These are phyloP conservation scores for Podotricha telesiphe DNA, from an alignment of 2,888 invertebrate species.

Conservation along the genomic window DNA sequence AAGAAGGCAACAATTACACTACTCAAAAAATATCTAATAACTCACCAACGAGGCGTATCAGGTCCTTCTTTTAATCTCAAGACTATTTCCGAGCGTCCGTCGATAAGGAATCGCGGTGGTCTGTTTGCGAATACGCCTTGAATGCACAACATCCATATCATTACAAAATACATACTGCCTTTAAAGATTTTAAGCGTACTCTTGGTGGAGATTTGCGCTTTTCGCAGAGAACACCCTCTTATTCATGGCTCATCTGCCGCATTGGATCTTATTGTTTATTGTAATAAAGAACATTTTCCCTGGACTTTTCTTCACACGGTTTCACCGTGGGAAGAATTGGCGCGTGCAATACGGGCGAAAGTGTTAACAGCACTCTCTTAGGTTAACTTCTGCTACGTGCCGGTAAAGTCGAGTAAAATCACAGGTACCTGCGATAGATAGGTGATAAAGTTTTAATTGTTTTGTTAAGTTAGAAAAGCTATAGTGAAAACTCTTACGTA, in stretches of 20 bases:
- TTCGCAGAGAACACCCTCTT: slow-evolving; percentile 53
- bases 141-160: slow-evolving; percentile 52
- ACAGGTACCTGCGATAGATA: slow-evolving; percentile 66
- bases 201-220: slow-evolving; percentile 55
- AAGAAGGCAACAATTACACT: slow-evolving; percentile 16
- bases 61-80: slow-evolving; percentile 93
- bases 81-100: slow-evolving; percentile 95
- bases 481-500: not conserved
- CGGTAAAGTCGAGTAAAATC: slow-evolving; percentile 61
- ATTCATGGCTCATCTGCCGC: slow-evolving; percentile 72
- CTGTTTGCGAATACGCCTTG: slow-evolving; percentile 83
- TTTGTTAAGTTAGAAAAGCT: slow-evolving; percentile 57
- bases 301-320: slow-evolving; percentile 69
- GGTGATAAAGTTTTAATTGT: slow-evolving; percentile 55
- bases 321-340: slow-evolving; percentile 66
- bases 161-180: slow-evolving; percentile 46
- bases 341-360: slow-evolving; percentile 68
- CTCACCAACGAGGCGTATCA: slow-evolving; percentile 93
- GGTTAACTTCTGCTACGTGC: slow-evolving; percentile 66
- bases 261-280: slow-evolving; percentile 57
- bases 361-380: slow-evolving; percentile 63
- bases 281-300: slow-evolving; percentile 71
- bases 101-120: slow-evolving; percentile 93
- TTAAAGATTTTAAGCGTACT: slow-evolving; percentile 73
- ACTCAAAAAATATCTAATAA: slow-evolving; percentile 29